Base-by-base conservation (phyloP, 1,140 invertebrate genomes). In the Achatina immaculata region DNA sequence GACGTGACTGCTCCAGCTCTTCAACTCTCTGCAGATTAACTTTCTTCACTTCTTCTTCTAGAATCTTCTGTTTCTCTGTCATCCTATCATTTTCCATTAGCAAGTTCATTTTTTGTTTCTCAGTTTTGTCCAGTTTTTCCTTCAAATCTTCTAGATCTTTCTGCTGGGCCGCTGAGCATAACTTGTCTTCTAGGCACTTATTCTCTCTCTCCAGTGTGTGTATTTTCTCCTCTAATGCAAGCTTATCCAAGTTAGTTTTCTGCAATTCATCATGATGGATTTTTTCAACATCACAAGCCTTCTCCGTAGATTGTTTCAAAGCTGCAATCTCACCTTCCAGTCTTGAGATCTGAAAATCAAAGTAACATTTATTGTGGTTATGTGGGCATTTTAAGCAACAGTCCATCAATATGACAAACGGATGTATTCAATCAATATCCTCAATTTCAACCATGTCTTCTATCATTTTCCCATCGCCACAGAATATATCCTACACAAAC, bases 1-100 rank as follows among this genome's bases (percentile, higher is more conserved):
- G 55, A 55, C 65, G 43, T 74, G 75, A 76, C 34, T 76, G 65
- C 40, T 81, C 80, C 65, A 76, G 36, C 45, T 77, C 66, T 45
- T 77, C 74, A 19, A 21, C 11, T 24, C 42, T 45, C 36, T 79
- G 73, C 66, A 72, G 21, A 31, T 80, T 66, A 19, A 80, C 34
- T 31, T n/a, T 24, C 16, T 78, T 43, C 40, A 78, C 34, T 58
- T 43, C 34, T n/a, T 62, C 48, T 42, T 58, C 40, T 28, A 71
- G 0, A 9, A 62, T 28, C 6, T 31, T 62, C 58, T 62, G 58
- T 62, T 62, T 62, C 31, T 62, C 58, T 62, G 58, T 34, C 58
- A 62, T 62, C 9, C n/a, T 1, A 6, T 62, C 58, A 31, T 31
- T 62, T 34, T 62, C 58, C 58, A 6, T 62, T 31, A 14, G 6